Conservation (phyloP, 2,113 vertebrate species). For the Bettongia penicillata region DNA sequence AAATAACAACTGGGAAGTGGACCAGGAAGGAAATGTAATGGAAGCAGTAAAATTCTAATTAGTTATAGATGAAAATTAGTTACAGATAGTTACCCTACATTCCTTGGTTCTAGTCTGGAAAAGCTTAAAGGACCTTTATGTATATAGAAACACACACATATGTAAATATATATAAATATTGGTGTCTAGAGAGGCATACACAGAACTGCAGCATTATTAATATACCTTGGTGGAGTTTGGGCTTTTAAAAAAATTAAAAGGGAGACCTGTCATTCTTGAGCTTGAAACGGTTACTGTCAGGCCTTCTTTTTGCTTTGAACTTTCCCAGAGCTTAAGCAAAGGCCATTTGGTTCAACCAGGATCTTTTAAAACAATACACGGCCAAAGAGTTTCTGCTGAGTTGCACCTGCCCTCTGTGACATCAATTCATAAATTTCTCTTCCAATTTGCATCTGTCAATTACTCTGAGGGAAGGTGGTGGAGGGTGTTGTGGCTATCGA, state of each 20-base stretch:
- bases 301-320: constrained; percentile 50
- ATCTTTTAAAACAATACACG: constrained; percentile 52
- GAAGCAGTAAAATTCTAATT: constrained; percentile 75
- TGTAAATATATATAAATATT: constrained; percentile 32
- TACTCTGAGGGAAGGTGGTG: constrained; percentile 36
- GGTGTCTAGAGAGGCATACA: constrained; percentile 60
- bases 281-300: constrained; percentile 53
- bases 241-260: constrained; percentile 63
- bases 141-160: background rate
- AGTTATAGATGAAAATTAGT: constrained; percentile 74
- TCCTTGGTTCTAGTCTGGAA: constrained; percentile 65
- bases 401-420: constrained; percentile 50
- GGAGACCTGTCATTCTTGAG: constrained; percentile 61
- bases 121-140: constrained; percentile 54
- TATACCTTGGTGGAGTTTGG: constrained; percentile 34
- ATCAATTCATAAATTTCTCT: constrained; percentile 53
- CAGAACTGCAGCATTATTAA: constrained; percentile 42
- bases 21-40: constrained; percentile 65
- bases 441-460: constrained; percentile 67
- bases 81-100: constrained; percentile 71
- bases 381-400: constrained; percentile 62
- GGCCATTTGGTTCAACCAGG: constrained; percentile 32
- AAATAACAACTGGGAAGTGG: constrained; percentile 15
- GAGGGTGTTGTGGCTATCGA: background rate
- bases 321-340: constrained; percentile 65